Evolutionary conservation across 2,113 vertebrate genomes (phyloP), one percentile per base, ranked within the genome.

Genomic region (Erpornis zantholeuca): DNA sequence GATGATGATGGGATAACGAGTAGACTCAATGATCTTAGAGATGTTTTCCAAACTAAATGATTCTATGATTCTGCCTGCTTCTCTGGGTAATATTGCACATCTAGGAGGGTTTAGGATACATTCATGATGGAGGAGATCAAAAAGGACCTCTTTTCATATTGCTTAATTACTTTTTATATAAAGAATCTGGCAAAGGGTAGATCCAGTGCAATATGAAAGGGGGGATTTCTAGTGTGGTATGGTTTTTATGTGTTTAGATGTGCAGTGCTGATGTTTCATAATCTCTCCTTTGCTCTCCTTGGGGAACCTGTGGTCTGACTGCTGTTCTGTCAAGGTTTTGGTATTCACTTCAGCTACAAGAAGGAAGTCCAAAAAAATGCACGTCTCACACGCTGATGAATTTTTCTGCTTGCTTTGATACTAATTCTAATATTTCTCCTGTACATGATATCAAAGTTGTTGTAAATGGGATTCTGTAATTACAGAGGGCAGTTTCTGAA

Each of bases 401-500:
- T 90, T 90, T 53, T 91, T 89, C 52, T 80, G 18, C 54, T 95
- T 21, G 5, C 40, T 78, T 65, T 73, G 52, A 50, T 82, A 33
- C 31, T 36, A 79, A 27, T 82, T 82, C 31, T 60, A 72, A 21
- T 81, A 85, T 24, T 87, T 84, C 45, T 86, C 53, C 66, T 33
- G 17, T 64, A 53, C 10, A 3, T 29, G 18, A 79, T 64, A 75
- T 89, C 77, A 35, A 60, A 89, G 40, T 53, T 86, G 11, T 35
- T 72, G 29, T 77, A 90, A 93, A 76, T 87, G 50, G 27, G 29
- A 86, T 82, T 82, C 65, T 92, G 40, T 75, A 82, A 89, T 79
- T 72, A 79, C 16, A 57, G 53, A 42, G 82, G 45, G 23, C 91
- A 50, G 28, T 42, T 97, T 94, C 65, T 44, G 27, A 71, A 66